Percentiles rank a stretch among this genome's conserved stretches.
These are phyloP conservation scores for Rhea americana DNA, from an alignment of 2,113 vertebrate genomes.

Conservation along the genomic window DNA sequence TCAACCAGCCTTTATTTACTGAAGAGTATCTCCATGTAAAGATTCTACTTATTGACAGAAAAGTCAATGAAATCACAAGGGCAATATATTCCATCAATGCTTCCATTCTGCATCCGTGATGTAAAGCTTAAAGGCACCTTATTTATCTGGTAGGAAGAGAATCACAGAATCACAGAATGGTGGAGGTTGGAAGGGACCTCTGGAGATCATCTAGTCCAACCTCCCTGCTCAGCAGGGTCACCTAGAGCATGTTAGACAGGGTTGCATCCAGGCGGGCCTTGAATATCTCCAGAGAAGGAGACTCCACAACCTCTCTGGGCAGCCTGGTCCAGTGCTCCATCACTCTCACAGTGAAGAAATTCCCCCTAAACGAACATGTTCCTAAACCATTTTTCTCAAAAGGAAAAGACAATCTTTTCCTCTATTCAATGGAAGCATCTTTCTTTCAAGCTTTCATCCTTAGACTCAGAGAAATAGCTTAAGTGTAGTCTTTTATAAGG, in stretches of 20 bases:
- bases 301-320: too few species aligned
- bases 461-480: neutral
- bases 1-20: slow-evolving; percentile 28
- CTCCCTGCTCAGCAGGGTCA: too few species aligned
- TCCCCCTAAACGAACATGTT: too few species aligned
- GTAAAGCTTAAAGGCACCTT: neutral
- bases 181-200: too few species aligned
- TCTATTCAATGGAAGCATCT: neutral
- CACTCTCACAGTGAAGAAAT: too few species aligned
- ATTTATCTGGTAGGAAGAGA: neutral
- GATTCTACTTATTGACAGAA: slow-evolving; percentile 14
- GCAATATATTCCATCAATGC: neutral
- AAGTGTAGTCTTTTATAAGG: neutral
- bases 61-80: slow-evolving; percentile 23
- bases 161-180: too few species aligned
- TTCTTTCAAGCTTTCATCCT: neutral
- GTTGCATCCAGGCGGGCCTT: too few species aligned
- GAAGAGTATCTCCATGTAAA: neutral
- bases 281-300: too few species aligned
- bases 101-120: neutral
- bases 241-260: too few species aligned
- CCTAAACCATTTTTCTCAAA: neutral
- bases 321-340: too few species aligned
- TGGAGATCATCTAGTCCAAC: too few species aligned
- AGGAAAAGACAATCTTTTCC: neutral